These are phyloP conservation scores for Tonatia bakeri DNA, from an alignment of 2,113 vertebrate genomes.

Conservation along the genomic window DNA sequence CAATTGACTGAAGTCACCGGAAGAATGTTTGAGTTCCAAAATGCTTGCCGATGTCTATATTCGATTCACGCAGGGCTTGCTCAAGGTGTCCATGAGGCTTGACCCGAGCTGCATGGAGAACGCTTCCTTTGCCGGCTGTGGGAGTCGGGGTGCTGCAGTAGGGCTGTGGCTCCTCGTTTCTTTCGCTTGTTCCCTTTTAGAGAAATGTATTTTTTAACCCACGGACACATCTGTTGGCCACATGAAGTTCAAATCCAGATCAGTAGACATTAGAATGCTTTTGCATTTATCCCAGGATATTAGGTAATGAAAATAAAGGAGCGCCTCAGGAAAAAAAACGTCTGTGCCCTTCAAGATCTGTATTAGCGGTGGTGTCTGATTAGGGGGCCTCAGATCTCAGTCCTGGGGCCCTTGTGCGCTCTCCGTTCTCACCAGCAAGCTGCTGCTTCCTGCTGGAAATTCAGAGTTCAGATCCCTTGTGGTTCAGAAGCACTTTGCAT, in stretches of 20 bases:
- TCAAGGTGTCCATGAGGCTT: not conserved
- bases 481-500: not conserved
- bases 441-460: not conserved
- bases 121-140: not conserved
- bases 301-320: slow-evolving; percentile 23
- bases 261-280: slow-evolving; percentile 32
- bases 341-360: not conserved
- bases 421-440: not conserved
- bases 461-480: not conserved
- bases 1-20: not conserved
- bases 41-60: not conserved
- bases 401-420: not conserved
- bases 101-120: not conserved
- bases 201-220: slow-evolving; percentile 9
- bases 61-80: not conserved
- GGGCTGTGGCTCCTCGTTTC: not conserved
- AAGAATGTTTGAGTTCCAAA: not conserved
- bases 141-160: not conserved
- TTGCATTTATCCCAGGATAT: slow-evolving; percentile 25
- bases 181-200: slow-evolving; percentile 37
- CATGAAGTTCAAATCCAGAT: slow-evolving; percentile 39
- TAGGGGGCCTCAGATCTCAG: not conserved
- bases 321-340: not conserved
- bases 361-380: not conserved
- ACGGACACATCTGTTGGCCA: slow-evolving; percentile 60